Conservation (phyloP, 2,888 invertebrate genomes). For the Apeira syringaria region DNA sequence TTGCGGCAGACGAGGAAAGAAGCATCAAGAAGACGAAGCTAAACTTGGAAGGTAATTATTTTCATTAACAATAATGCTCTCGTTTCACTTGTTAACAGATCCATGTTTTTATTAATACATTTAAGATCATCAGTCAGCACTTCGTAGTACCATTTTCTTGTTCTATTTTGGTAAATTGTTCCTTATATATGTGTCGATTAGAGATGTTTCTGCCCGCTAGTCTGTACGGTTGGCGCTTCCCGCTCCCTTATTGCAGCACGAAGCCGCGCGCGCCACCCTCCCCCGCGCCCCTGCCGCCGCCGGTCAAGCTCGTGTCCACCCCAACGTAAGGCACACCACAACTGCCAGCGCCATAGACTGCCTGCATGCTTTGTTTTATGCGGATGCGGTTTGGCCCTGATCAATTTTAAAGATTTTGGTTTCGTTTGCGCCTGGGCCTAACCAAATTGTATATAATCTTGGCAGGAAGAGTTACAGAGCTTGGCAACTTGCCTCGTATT, state of each 20-base stretch:
- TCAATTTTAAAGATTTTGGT: conserved; percentile 12
- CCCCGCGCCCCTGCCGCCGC: conserved; percentile 90
- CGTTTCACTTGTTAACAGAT: conserved; percentile 17
- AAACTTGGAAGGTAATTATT: conserved; percentile 91
- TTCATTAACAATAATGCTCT: not conserved
- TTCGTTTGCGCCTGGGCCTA: conserved; percentile 44
- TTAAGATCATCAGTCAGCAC: conserved; percentile 43
- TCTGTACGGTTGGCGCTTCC: conserved; percentile 98
- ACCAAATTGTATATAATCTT: conserved; percentile 61
- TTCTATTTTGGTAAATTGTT: conserved; percentile 31
- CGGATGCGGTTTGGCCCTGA: conserved; percentile 60
- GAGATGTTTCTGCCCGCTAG: conserved; percentile 87
- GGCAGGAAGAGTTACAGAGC: conserved; percentile 38
- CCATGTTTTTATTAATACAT: conserved; percentile 31
- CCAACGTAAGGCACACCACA: conserved; percentile 84
- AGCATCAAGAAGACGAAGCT: conserved; percentile 90
- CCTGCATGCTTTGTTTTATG: conserved; percentile 80
- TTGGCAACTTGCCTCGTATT: conserved; percentile 56
- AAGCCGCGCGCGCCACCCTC: conserved; percentile 91
- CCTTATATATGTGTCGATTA: conserved; percentile 71
- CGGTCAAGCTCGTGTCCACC: conserved; percentile 89
- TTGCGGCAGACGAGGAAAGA: conserved; percentile 86
- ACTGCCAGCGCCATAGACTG: conserved; percentile 48
- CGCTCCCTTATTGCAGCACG: conserved; percentile 98
- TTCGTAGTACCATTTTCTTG: conserved; percentile 55